Conservation (phyloP, 2,113 vertebrate species). For the Marmota flaviventris region DNA sequence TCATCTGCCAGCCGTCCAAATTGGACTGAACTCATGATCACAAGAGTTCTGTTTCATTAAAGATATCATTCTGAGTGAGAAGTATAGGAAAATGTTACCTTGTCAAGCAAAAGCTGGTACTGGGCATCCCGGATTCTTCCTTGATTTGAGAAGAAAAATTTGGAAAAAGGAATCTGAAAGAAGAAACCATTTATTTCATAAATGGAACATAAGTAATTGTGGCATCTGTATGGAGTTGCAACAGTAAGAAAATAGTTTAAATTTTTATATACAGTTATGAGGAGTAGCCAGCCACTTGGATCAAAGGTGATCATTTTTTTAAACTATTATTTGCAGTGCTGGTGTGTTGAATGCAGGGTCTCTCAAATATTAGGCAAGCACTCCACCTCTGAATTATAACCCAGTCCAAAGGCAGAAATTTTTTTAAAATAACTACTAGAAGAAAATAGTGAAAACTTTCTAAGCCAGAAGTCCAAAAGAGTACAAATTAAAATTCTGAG, state of each 20-base stretch:
- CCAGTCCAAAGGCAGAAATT: not conserved
- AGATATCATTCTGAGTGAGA: constrained; percentile 87
- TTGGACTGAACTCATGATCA: not conserved
- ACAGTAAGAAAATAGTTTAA: not conserved
- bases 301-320: not conserved
- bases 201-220: constrained; percentile 49
- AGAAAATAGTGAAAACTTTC: not conserved
- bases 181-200: constrained; percentile 51
- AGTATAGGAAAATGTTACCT: constrained; percentile 87
- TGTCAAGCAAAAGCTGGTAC: constrained; percentile 91
- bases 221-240: not conserved
- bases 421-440: not conserved
- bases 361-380: too few species aligned
- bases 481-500: not conserved
- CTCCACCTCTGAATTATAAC: too few species aligned
- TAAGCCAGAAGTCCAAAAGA: constrained; percentile 24
- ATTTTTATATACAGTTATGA: not conserved
- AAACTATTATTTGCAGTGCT: too few species aligned
- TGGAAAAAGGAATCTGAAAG: constrained; percentile 96
- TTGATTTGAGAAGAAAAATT: constrained; percentile 95
- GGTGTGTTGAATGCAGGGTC: too few species aligned
- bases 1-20: not conserved
- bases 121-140: constrained; percentile 96
- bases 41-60: not conserved
- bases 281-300: not conserved